Percentiles rank a stretch among this genome's conserved stretches.
Evolutionary conservation across 2,888 invertebrate species (phyloP).

Genomic region (Cryptus viduatorius): DNA sequence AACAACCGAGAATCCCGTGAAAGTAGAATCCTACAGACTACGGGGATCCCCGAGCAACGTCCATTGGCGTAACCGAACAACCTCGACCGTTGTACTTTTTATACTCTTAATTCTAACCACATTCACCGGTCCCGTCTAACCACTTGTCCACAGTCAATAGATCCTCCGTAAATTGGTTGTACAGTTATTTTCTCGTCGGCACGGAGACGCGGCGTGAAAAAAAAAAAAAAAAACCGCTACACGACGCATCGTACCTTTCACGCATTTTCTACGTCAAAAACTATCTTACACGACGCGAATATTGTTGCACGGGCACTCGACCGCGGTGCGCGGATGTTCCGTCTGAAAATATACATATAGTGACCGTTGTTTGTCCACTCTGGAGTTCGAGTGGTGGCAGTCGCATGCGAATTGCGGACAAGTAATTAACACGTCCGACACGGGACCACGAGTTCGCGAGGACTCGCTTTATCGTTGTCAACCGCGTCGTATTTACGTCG

Average conservation of each 20-base stretch:
- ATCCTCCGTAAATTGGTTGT: background rate
- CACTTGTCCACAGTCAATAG: background rate
- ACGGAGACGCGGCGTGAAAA: background rate
- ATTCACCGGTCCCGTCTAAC: background rate
- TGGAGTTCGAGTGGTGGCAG: conserved; percentile 13
- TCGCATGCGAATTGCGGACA: conserved; percentile 27
- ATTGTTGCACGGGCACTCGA: too few species aligned
- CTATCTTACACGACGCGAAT: too few species aligned
- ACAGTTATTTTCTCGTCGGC: background rate
- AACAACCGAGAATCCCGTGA: conserved; percentile 19
- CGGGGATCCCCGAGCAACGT: conserved; percentile 12
- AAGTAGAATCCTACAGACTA: background rate
- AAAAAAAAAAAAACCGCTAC: background rate
- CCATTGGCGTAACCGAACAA: conserved; percentile 52
- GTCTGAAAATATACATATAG: background rate
- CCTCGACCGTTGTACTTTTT: conserved; percentile 27
- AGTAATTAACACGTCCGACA: conserved; percentile 46
- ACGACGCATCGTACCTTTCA: too few species aligned
- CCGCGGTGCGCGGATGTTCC: background rate
- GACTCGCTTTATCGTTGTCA: background rate
- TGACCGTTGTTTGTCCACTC: conserved; percentile 2
- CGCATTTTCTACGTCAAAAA: too few species aligned
- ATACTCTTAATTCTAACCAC: background rate
- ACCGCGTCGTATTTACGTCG: background rate
- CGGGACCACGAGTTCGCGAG: background rate